These are phyloP conservation scores for Gymnothorax reevesii DNA, from an alignment of 2,797 vertebrate genomes.

Conservation along the genomic window DNA sequence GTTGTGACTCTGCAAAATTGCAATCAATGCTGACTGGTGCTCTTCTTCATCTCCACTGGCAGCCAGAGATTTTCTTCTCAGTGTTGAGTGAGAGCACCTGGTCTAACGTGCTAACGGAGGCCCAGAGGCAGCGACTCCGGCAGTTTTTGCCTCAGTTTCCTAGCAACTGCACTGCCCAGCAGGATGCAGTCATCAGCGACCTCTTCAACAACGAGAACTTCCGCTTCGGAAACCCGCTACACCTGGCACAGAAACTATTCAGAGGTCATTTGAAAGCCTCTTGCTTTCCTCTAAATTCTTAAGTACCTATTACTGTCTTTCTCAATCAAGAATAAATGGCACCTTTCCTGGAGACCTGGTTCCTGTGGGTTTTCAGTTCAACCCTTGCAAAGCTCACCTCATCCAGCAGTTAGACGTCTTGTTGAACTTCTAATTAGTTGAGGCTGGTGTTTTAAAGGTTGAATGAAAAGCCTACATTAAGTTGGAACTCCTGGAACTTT, in stretches of 20 bases:
- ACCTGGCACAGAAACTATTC: slow-evolving; percentile 92
- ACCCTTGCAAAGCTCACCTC: too few relatives aligned
- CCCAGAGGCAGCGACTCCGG: slow-evolving; percentile 85
- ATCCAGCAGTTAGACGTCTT: too few relatives aligned
- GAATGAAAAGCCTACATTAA: too few relatives aligned
- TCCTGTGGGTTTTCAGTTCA: too few relatives aligned
- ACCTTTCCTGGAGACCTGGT: too few relatives aligned
- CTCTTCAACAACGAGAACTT: slow-evolving; percentile 88
- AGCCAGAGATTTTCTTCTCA: slow-evolving; percentile 96
- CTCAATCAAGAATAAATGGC: background rate
- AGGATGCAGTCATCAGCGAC: slow-evolving; percentile 75
- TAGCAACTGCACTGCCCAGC: slow-evolving; percentile 74
- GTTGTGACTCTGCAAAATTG: background rate
- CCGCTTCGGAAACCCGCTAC: slow-evolving; percentile 90
- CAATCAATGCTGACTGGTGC: background rate
- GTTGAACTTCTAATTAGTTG: too few relatives aligned
- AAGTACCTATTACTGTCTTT: slow-evolving; percentile 2
- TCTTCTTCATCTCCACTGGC: slow-evolving; percentile 34
- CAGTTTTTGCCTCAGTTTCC: slow-evolving; percentile 90
- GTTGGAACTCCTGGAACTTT: background rate
- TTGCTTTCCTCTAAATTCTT: background rate
- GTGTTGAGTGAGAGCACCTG: slow-evolving; percentile 91
- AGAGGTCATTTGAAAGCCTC: slow-evolving; percentile 71
- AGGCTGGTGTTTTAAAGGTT: background rate
- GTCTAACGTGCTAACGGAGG: slow-evolving; percentile 85